Evolutionary conservation across 2,797 vertebrate genomes (phyloP), one percentile per base, ranked within the genome.

Genomic region (Anguilla obscura): DNA sequence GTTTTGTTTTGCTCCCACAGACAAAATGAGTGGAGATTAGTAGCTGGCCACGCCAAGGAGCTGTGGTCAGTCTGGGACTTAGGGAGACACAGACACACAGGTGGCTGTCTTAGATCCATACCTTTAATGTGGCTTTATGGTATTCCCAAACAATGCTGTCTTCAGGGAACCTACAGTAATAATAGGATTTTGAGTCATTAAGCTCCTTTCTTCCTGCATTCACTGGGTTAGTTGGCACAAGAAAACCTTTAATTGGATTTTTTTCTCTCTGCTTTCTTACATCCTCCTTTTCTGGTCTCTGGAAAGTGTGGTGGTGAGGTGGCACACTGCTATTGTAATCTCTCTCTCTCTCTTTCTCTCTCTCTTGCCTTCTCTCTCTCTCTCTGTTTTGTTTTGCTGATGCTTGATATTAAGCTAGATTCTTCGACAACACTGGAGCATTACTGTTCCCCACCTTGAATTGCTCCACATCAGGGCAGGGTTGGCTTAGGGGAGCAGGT

Each of bases 141-240:
- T 30, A 27, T 85, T 54, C 36, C 87, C 18, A n/a, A 12, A 30
- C 60, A 63, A 50, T 27, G 33, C 56, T 45, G 52, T 86, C 87
- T 86, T 40, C 56, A 36, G 84, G 40, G 54, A 84, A 87, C 84
- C 89, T 92, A 45, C 40, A 45, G 40, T 45, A 91, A 91, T 91
- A 87, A 92, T 88, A 71, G 80, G 86, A 52, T 16, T 91, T 33
- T 30, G 90, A 90, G 91, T 93, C 92, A 92, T 93, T 90, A 89
- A 91, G 45, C 33, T 30, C 60, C 86, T 84, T 66, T 87, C 54
- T 90, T 90, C 86, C 89, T 90, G 91, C 90, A 90, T 91, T 90
- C 87, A 87, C 52, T 90, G 30, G 88, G 90, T 88, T 89, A 58
- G 56, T 85, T 90, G 86, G 71, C 86, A 92, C 5, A 89, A 82